phyloP scores from a whole-genome alignment of 2,113 vertebrate genomes.

The Poeciliopsis prolifica region DNA sequence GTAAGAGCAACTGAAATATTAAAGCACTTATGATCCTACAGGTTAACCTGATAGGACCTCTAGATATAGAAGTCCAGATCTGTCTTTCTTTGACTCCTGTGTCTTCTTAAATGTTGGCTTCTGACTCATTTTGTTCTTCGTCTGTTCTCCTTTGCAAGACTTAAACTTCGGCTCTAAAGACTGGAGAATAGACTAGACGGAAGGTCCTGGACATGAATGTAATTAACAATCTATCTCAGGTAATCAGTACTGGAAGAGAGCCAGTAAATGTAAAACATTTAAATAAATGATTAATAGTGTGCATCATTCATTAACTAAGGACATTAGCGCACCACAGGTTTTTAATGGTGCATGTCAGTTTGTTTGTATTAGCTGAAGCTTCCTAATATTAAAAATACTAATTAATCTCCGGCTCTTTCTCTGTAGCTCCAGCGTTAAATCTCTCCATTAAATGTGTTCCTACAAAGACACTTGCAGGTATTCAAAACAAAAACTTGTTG shows the following conservation, averaged over 20 bases:
- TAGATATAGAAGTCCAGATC: neutral
- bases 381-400: neutral
- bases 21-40: conserved; percentile 59
- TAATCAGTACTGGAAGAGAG: neutral
- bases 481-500: too few relatives aligned
- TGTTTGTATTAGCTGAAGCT: neutral
- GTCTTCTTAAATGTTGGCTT: conserved; percentile 8
- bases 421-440: neutral
- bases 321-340: neutral
- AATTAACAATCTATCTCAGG: neutral
- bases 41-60: conserved; percentile 30
- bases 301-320: neutral
- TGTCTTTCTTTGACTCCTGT: conserved; percentile 22
- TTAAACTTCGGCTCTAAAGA: neutral
- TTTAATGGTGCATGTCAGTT: neutral
- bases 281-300: neutral
- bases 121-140: conserved; percentile 13
- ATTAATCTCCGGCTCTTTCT: neutral
- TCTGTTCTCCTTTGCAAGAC: conserved; percentile 15
- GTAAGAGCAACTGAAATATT: conserved; percentile 60
- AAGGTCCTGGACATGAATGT: neutral
- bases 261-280: neutral
- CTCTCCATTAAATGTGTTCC: too few relatives aligned
- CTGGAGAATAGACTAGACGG: neutral
- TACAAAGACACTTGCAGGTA: too few relatives aligned